These are phyloP conservation scores for Malurus melanocephalus DNA, from an alignment of 2,113 vertebrate species.

Conservation along the genomic window DNA sequence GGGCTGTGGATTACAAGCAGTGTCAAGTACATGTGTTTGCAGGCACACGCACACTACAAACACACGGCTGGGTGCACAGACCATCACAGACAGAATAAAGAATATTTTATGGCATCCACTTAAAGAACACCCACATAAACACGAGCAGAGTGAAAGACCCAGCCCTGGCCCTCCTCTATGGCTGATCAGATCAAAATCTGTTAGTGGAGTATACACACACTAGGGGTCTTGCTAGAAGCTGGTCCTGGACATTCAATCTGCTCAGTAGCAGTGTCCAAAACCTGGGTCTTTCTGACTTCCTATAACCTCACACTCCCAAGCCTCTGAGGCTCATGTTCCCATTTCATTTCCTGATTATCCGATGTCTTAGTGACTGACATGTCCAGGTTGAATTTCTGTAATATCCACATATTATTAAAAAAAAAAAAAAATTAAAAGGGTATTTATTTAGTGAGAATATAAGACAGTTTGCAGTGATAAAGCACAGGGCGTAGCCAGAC, in stretches of 20 bases:
- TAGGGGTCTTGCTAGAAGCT: accelerated
- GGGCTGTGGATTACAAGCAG: background rate
- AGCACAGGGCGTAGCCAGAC: background rate
- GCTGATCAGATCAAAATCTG: background rate
- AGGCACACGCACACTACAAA: background rate
- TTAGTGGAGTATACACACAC: background rate
- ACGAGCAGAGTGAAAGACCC: accelerated
- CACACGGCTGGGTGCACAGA: background rate
- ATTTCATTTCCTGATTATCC: background rate
- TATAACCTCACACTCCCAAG: accelerated
- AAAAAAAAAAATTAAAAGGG: background rate
- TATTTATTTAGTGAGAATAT: background rate
- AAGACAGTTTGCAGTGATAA: background rate
- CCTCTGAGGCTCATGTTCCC: background rate
- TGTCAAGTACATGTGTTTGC: background rate
- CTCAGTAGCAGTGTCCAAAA: background rate
- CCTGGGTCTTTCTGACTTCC: background rate
- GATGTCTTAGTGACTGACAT: background rate
- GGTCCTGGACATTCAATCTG: background rate
- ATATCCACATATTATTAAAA: accelerated
- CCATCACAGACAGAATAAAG: background rate
- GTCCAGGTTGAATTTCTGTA: background rate
- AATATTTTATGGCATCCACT: accelerated
- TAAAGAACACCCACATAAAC: background rate
- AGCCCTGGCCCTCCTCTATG: background rate